Conservation (phyloP, 2,888 invertebrate genomes). For the Philaethria dido region DNA sequence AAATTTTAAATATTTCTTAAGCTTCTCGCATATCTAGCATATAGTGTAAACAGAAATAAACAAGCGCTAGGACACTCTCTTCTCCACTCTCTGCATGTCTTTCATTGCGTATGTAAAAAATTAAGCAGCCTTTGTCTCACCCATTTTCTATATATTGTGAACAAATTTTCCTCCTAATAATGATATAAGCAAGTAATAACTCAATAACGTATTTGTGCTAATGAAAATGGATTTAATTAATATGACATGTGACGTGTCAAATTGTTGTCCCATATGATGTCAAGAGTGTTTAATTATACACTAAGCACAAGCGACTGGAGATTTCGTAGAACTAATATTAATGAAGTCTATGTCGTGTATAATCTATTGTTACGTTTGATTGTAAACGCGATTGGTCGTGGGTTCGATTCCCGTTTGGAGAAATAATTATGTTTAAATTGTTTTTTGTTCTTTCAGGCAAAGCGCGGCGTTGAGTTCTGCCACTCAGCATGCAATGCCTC, state of each 20-base stretch:
- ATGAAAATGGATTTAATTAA: conserved; percentile 34
- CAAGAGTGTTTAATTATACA: conserved; percentile 25
- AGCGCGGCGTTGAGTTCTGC: too few relatives aligned
- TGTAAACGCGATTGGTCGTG: too few relatives aligned
- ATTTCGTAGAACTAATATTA: conserved; percentile 12
- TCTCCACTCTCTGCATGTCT: too few relatives aligned
- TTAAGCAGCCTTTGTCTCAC: neutral
- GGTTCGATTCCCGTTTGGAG: neutral
- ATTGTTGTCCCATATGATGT: conserved; percentile 30
- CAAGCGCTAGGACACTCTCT: too few relatives aligned
- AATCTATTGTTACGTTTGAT: too few relatives aligned
- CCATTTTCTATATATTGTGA: too few relatives aligned
- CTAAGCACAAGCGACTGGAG: conserved; percentile 4
- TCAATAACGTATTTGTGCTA: conserved; percentile 16
- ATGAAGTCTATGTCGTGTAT: neutral
- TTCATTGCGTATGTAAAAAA: neutral
- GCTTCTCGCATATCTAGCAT: too few relatives aligned
- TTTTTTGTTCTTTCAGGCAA: too few relatives aligned
- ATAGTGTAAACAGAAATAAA: too few relatives aligned
- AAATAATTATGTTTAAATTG: too few relatives aligned
- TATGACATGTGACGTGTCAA: conserved; percentile 16
- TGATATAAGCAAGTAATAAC: conserved; percentile 11
- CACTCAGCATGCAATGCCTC: too few relatives aligned
- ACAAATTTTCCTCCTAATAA: neutral
- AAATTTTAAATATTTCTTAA: too few relatives aligned